These are phyloP conservation scores for Megalonaias nervosa DNA, from an alignment of 1,140 invertebrate species.

Conservation along the genomic window DNA sequence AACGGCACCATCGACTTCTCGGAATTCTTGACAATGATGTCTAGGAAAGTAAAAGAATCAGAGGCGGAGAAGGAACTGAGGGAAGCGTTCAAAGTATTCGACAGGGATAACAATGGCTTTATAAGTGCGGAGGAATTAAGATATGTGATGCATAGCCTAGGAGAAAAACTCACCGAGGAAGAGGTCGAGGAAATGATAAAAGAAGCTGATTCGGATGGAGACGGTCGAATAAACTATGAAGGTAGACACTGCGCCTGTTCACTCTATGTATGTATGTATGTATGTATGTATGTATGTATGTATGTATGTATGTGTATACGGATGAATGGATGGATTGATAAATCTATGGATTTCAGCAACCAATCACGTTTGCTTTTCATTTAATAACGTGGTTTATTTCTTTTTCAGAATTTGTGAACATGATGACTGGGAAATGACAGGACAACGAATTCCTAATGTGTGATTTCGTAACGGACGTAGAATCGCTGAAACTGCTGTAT, in stretches of 20 bases:
- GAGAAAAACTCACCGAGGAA: not conserved
- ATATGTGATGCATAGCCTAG: not conserved
- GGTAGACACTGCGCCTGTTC: not conserved
- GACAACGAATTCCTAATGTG: too few relatives aligned
- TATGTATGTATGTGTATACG: too few relatives aligned
- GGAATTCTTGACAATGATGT: slow-evolving; percentile 95
- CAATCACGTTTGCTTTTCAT: too few relatives aligned
- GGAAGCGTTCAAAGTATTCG: slow-evolving; percentile 67
- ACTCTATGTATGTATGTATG: not conserved
- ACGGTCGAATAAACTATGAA: slow-evolving; percentile 1
- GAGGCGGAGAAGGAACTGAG: slow-evolving; percentile 99
- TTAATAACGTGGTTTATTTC: too few relatives aligned
- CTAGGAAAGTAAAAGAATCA: slow-evolving; percentile 98
- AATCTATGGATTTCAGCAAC: too few relatives aligned
- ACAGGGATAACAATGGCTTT: slow-evolving; percentile 19
- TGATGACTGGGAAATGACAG: too few relatives aligned
- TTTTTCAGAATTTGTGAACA: too few relatives aligned
- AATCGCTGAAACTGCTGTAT: too few relatives aligned
- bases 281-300: too few relatives aligned
- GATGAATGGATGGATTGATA: too few relatives aligned
- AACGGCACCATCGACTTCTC: slow-evolving; percentile 99
- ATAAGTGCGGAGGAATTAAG: slow-evolving; percentile 1
- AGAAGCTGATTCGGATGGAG: not conserved
- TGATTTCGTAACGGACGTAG: too few relatives aligned
- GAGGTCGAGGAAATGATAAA: not conserved